Base-by-base conservation (phyloP, 1,140 invertebrate species). In the Copidosoma floridanum region DNA sequence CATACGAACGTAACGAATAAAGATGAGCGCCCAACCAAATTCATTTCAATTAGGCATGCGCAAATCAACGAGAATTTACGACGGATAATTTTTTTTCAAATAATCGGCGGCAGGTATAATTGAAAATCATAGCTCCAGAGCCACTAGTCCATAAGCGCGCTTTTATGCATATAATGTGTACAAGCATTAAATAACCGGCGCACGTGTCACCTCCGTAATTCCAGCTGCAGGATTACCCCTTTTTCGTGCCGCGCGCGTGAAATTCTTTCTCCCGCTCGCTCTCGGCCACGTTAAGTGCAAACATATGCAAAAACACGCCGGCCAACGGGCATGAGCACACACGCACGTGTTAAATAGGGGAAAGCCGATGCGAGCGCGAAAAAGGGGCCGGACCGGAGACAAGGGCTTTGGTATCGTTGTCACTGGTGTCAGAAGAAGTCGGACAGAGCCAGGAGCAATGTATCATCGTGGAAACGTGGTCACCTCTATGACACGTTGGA, bases 271-370 rank as follows among this genome's bases (percentile, higher is more conserved):
- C 50, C 20, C 50, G 12, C 2, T 3, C 23, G 43, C 7, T 16
- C 6, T 3, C 12, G 3, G 57, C 14, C n/a, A n/a, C 55, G 18
- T 50, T 51, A 43, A 51, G 57, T 44, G 47, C 57, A 44, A 57
- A 57, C 55, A 57, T 57, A 41, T 26, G 55, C 55, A 16, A n/a
- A n/a, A 43, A 43, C 20, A 21, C 40, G 40, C 5, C n/a, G n/a
- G n/a, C n/a, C n/a, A n/a, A n/a, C n/a, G n/a, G n/a, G n/a, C n/a
- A n/a, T n/a, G n/a, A n/a, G n/a, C n/a, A n/a, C n/a, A n/a, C n/a
- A n/a, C n/a, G n/a, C n/a, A n/a, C n/a, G n/a, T n/a, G n/a, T n/a
- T n/a, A n/a, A n/a, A n/a, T n/a, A n/a, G n/a, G n/a, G n/a, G 40
- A 12, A 41, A 18, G 11, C 20, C 2, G 32, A 21, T 29, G 5